phyloP scores from a whole-genome alignment of 2,888 invertebrate species.

The Dicycla oo region DNA sequence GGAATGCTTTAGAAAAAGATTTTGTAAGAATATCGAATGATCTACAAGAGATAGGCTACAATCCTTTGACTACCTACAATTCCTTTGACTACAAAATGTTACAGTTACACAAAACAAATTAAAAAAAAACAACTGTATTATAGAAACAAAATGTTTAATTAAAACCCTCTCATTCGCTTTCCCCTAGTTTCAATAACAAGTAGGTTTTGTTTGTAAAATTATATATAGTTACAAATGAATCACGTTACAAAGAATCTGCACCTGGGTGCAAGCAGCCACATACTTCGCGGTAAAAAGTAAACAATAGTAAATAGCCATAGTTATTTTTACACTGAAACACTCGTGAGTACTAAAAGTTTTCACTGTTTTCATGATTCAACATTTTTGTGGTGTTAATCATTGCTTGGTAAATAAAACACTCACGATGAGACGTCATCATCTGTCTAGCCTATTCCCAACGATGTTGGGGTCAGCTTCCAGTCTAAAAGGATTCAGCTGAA shows the following conservation, averaged over 20 bases:
- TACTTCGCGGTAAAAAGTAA: constrained; percentile 5
- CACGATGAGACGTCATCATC: not conserved
- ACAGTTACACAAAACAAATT: not conserved
- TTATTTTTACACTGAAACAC: constrained; percentile 15
- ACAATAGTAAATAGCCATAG: too few species aligned
- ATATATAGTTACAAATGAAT: constrained; percentile 6
- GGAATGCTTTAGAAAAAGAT: not conserved
- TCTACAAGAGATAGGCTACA: not conserved
- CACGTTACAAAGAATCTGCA: constrained; percentile 11
- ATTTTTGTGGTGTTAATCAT: constrained; percentile 14
- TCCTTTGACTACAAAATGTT: not conserved
- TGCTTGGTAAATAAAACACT: not conserved
- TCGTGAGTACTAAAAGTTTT: constrained; percentile 6
- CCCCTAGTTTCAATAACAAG: not conserved
- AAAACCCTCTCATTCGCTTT: not conserved
- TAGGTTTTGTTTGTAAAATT: not conserved
- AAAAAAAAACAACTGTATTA: not conserved
- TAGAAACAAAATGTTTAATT: not conserved
- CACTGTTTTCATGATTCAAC: constrained; percentile 33
- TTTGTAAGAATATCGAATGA: not conserved
- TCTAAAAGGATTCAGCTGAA: too few species aligned
- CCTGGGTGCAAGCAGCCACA: not conserved
- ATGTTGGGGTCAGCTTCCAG: too few species aligned
- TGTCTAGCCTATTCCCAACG: too few species aligned
- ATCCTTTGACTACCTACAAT: too few species aligned